phyloP scores from a whole-genome alignment of 1,140 invertebrate species.

The Spodoptera litura region DNA sequence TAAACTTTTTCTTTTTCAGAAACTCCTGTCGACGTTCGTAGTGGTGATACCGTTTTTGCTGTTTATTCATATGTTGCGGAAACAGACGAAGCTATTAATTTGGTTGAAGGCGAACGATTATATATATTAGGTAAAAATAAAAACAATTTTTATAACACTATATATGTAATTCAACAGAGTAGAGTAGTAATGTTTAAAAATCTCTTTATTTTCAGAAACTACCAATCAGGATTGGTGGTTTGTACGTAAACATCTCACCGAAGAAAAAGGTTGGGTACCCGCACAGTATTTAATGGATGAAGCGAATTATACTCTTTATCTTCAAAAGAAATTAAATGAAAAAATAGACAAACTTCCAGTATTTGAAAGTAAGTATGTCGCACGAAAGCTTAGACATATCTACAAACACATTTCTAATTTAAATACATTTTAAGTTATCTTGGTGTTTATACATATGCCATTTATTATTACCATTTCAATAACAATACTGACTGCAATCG shows the following conservation, averaged over 20 bases:
- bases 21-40: conserved; percentile 87
- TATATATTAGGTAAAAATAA: conserved; percentile 91
- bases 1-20: conserved; percentile 59
- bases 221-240: conserved; percentile 96
- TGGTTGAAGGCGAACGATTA: conserved; percentile 96
- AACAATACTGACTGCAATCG: not conserved
- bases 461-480: not conserved
- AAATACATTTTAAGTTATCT: no score
- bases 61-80: conserved; percentile 95
- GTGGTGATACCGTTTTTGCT: conserved; percentile 93
- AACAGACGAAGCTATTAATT: conserved; percentile 93
- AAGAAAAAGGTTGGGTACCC: conserved; percentile 97
- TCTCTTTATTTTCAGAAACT: conserved; percentile 86
- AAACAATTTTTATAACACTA: not conserved
- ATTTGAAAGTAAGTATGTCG: conserved; percentile 92
- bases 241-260: conserved; percentile 94
- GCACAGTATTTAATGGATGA: conserved; percentile 94
- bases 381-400: not conserved
- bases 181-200: conserved; percentile 21
- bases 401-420: no score
- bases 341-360: conserved; percentile 96
- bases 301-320: conserved; percentile 92
- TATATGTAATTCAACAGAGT: no score
- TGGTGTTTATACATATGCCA: no score
- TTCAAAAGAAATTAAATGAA: conserved; percentile 95